Evolutionary conservation across 2,113 vertebrate species (phyloP).

Genomic region (Ornithorhynchus anatinus): DNA sequence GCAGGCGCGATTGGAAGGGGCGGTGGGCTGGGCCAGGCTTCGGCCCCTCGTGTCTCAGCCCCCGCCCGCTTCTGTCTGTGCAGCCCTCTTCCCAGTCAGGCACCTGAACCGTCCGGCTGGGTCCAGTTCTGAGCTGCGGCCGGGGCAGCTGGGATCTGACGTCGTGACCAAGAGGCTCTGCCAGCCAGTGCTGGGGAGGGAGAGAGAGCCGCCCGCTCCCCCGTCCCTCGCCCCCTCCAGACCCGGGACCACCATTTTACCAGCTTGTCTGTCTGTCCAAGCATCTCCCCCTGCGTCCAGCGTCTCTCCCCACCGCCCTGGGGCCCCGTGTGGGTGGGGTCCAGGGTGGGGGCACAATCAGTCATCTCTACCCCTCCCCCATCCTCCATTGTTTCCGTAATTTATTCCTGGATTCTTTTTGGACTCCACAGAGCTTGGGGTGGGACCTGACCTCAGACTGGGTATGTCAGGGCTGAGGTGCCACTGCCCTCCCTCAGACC

Average conservation of each 20-base stretch:
- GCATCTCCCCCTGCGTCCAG: constrained; percentile 6
- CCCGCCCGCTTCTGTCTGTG: constrained; percentile 46
- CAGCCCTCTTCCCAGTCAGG: constrained; percentile 74
- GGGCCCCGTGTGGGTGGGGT: constrained; percentile 1
- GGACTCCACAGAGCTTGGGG: neutral
- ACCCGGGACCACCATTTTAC: constrained; percentile 67
- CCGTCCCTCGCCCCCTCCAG: constrained; percentile 30
- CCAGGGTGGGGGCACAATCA: neutral
- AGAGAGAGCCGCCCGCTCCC: constrained; percentile 46
- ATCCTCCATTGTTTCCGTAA: neutral
- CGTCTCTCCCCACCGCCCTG: constrained; percentile 20
- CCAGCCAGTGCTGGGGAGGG: constrained; percentile 54
- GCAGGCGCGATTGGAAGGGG: constrained; percentile 4
- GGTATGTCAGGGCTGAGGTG: neutral
- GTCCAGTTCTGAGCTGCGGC: constrained; percentile 83
- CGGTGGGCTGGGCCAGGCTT: neutral
- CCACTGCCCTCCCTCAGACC: neutral
- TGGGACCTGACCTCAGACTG: neutral
- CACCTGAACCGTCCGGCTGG: constrained; percentile 84
- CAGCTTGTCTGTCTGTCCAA: constrained; percentile 44
- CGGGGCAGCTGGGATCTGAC: constrained; percentile 43
- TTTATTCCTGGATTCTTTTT: neutral
- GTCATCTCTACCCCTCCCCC: neutral
- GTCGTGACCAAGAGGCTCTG: constrained; percentile 53
- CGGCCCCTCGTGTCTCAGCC: neutral